These are phyloP conservation scores for Premnoplex brunnescens DNA, from an alignment of 2,797 vertebrate species.

Conservation along the genomic window DNA sequence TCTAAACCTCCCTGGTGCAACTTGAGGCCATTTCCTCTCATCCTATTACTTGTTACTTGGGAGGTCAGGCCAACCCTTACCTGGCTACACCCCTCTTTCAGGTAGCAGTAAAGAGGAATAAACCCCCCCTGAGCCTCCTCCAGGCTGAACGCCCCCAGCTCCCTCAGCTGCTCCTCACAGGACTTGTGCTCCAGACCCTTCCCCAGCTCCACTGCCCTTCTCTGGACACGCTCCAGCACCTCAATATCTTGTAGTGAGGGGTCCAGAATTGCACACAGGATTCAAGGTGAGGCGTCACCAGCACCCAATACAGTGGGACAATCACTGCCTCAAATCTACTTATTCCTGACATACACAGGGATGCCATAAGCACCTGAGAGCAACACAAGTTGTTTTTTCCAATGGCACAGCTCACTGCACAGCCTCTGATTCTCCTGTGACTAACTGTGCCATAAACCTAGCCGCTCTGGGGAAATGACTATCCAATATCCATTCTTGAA, in stretches of 20 bases:
- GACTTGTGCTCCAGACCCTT: not conserved
- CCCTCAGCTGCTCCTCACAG: fast-evolving
- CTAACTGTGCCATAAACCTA: not conserved
- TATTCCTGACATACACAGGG: fast-evolving
- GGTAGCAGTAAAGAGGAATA: fast-evolving
- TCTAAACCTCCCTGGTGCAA: not conserved
- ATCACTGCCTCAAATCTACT: not conserved
- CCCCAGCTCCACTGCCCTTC: fast-evolving
- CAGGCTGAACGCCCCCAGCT: not conserved
- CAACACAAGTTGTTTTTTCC: fast-evolving
- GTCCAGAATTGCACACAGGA: not conserved
- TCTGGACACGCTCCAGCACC: fast-evolving
- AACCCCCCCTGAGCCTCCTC: fast-evolving
- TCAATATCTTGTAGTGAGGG: not conserved
- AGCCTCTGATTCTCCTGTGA: not conserved
- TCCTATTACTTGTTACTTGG: not conserved
- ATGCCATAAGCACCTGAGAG: not conserved
- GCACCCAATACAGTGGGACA: not conserved
- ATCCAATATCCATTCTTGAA: not conserved
- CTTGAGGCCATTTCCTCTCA: not conserved
- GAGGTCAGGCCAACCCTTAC: too few relatives aligned
- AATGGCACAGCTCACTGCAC: not conserved
- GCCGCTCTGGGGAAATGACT: fast-evolving
- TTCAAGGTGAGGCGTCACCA: not conserved
- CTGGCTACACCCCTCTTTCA: not conserved